Evolutionary conservation across 2,888 invertebrate genomes (phyloP).

Genomic region (Galerucella calmariensis): DNA sequence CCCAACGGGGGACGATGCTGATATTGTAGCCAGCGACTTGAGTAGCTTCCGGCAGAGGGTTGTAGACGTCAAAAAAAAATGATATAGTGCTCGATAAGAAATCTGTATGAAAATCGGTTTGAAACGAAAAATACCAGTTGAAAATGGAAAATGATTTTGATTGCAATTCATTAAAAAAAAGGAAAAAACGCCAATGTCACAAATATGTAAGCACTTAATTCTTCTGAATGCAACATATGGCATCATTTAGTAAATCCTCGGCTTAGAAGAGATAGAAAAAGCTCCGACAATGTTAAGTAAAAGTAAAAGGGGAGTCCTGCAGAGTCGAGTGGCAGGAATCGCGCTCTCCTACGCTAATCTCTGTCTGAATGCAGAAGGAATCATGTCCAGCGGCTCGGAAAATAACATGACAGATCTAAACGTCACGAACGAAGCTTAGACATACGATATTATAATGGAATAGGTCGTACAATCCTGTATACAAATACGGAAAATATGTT

Average conservation of each 20-base stretch:
- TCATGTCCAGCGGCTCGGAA: slow-evolving; percentile 71
- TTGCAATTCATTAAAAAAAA: not conserved
- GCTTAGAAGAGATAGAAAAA: slow-evolving; percentile 39
- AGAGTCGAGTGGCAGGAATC: slow-evolving; percentile 61
- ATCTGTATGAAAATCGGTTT: not conserved
- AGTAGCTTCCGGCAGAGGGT: slow-evolving; percentile 33
- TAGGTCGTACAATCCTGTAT: not conserved
- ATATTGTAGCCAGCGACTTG: slow-evolving; percentile 34
- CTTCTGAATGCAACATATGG: slow-evolving; percentile 43
- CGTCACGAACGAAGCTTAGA: slow-evolving; percentile 24
- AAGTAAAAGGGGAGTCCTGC: slow-evolving; percentile 27
- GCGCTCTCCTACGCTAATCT: slow-evolving; percentile 61
- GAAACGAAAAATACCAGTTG: no score
- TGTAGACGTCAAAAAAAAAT: slow-evolving; percentile 13
- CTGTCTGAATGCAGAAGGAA: slow-evolving; percentile 58
- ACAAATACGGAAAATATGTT: not conserved
- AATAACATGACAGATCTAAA: slow-evolving; percentile 63
- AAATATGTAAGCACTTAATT: slow-evolving; percentile 32
- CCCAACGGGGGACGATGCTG: slow-evolving; percentile 13
- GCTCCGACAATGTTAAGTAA: slow-evolving; percentile 37
- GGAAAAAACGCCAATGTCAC: not conserved
- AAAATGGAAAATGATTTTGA: no score
- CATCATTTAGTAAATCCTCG: slow-evolving; percentile 42
- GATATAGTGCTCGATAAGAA: slow-evolving; percentile 5
- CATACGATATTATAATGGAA: slow-evolving; percentile 36